phyloP scores from a whole-genome alignment of 1,140 invertebrate species.

The Pogonomyrmex barbatus region DNA sequence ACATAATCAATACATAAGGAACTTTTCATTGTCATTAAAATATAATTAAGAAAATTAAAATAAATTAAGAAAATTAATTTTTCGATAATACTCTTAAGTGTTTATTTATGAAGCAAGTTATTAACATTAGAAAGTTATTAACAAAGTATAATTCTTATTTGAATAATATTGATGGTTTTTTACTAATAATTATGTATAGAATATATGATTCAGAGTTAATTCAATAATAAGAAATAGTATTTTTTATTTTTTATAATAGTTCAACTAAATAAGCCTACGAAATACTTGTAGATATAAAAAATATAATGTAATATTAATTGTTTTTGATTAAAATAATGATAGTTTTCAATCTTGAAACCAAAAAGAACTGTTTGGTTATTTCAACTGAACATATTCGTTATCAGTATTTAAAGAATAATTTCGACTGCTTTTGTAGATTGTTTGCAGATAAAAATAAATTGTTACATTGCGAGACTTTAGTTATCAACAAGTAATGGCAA shows the following conservation, averaged over 20 bases:
- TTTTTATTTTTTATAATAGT: not conserved
- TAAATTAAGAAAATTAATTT: slow-evolving; percentile 59
- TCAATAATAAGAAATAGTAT: not conserved
- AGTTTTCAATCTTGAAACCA: slow-evolving; percentile 31
- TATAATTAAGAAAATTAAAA: slow-evolving; percentile 62
- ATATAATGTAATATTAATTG: not conserved
- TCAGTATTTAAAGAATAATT: slow-evolving; percentile 21
- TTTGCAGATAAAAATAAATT: slow-evolving; percentile 48
- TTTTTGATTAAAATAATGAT: slow-evolving; percentile 5
- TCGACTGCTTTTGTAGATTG: slow-evolving; percentile 4
- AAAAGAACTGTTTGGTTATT: not conserved
- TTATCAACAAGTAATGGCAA: slow-evolving; percentile 10
- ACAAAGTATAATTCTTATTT: not conserved
- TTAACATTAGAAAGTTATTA: not conserved
- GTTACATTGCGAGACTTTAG: not conserved
- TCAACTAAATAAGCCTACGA: not conserved
- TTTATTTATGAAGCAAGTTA: not conserved
- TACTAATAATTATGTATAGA: no score
- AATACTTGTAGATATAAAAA: not conserved
- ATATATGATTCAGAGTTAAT: not conserved
- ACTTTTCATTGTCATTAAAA: slow-evolving; percentile 56
- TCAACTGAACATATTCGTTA: slow-evolving; percentile 26
- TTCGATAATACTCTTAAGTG: not conserved
- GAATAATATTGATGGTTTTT: not conserved
- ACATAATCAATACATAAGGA: slow-evolving; percentile 41